phyloP scores from a whole-genome alignment of 2,113 vertebrate genomes.

The Barbus barbus region DNA sequence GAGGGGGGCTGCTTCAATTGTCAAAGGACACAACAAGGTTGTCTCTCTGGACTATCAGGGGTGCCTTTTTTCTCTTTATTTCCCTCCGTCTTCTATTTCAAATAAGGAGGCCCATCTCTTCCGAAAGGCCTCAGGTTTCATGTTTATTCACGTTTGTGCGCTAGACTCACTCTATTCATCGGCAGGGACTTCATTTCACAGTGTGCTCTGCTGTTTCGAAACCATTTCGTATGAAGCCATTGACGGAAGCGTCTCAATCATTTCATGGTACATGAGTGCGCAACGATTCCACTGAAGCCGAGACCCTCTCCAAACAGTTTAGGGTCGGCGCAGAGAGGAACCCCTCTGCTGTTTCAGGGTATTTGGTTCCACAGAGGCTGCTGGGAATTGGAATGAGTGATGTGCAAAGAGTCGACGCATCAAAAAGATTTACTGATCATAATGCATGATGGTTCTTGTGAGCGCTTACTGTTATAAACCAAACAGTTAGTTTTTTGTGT shows the following conservation, averaged over 20 bases:
- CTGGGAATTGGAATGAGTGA: conserved; percentile 31
- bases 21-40: conserved; percentile 66
- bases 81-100: neutral
- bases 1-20: conserved; percentile 61
- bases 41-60: conserved; percentile 58
- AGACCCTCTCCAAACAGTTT: conserved; percentile 57
- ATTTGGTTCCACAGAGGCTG: conserved; percentile 33
- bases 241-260: conserved; percentile 54
- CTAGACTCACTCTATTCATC: conserved; percentile 43
- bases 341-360: conserved; percentile 37
- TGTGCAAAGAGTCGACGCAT: conserved; percentile 11
- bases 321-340: conserved; percentile 42
- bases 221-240: conserved; percentile 54
- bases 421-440: neutral
- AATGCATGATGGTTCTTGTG: conserved; percentile 18
- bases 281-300: conserved; percentile 45
- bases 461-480: neutral
- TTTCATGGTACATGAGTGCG: conserved; percentile 58
- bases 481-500: neutral
- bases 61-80: conserved; percentile 29
- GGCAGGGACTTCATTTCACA: conserved; percentile 61
- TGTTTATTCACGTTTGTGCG: conserved; percentile 57
- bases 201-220: conserved; percentile 57
- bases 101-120: conserved; percentile 8
- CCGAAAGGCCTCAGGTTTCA: conserved; percentile 34